phyloP scores from a whole-genome alignment of 2,113 vertebrate species.

The Coryphaenoides rupestris region DNA sequence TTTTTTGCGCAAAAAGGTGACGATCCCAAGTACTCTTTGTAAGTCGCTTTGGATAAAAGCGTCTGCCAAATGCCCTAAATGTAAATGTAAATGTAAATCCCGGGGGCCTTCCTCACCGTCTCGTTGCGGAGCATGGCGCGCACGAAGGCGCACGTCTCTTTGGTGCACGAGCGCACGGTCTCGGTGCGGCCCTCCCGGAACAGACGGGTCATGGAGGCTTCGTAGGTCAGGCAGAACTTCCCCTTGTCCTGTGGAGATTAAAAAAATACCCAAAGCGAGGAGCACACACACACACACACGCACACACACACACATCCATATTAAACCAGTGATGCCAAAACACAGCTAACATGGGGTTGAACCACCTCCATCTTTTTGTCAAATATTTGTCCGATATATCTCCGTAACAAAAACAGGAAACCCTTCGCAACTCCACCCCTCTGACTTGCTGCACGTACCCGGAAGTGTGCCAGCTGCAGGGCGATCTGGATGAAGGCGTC shows the following conservation, averaged over 20 bases:
- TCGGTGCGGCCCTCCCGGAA: conserved; percentile 95
- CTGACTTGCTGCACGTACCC: conserved; percentile 63
- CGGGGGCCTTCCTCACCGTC: conserved; percentile 68
- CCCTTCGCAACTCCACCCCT: too few species aligned
- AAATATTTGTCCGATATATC: too few species aligned
- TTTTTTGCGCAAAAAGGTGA: too few species aligned
- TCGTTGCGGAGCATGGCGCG: conserved; percentile 80
- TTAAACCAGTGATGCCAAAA: too few species aligned
- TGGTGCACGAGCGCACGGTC: conserved; percentile 91
- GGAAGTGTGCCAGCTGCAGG: conserved; percentile 92
- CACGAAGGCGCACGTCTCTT: conserved; percentile 84
- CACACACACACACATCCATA: background rate
- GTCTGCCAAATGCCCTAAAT: too few species aligned
- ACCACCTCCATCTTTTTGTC: too few species aligned
- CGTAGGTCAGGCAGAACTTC: conserved; percentile 93
- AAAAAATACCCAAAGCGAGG: background rate
- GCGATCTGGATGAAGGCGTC: conserved; percentile 92
- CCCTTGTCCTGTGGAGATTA: conserved; percentile 82
- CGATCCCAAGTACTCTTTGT: too few species aligned
- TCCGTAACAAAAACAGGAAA: too few species aligned
- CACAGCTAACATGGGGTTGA: too few species aligned
- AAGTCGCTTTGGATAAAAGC: too few species aligned
- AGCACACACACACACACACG: too few species aligned
- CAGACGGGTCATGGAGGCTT: conserved; percentile 97
- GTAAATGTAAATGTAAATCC: too few species aligned